Percentiles rank a stretch among this genome's conserved stretches.
phyloP scores from a whole-genome alignment of 2,113 vertebrate species.

The Percina caprodes region DNA sequence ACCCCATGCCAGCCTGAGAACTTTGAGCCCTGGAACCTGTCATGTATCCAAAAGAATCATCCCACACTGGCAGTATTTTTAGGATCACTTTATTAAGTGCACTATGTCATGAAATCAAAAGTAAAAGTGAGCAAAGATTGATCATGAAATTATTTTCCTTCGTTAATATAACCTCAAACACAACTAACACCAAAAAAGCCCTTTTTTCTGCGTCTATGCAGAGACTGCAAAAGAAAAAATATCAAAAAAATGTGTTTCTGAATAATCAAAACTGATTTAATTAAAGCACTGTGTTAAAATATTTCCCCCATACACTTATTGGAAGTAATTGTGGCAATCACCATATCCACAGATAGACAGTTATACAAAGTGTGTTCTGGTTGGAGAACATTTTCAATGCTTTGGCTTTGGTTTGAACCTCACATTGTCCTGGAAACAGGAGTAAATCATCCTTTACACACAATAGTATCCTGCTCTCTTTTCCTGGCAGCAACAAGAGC shows the following conservation, averaged over 20 bases:
- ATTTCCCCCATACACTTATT: background rate
- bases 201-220: constrained; percentile 8
- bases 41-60: background rate
- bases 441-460: constrained; percentile 5
- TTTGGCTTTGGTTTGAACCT: constrained; percentile 62
- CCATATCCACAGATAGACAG: background rate
- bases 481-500: constrained; percentile 1
- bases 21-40: too few relatives aligned
- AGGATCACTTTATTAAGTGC: constrained; percentile 64
- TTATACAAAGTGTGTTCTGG: constrained; percentile 10
- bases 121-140: background rate
- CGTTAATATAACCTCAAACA: constrained; percentile 19
- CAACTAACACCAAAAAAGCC: constrained; percentile 18
- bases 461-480: constrained; percentile 9
- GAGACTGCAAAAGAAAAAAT: background rate
- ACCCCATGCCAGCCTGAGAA: too few relatives aligned
- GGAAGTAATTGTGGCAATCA: background rate
- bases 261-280: constrained; percentile 15
- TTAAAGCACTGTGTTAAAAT: constrained; percentile 36
- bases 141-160: constrained; percentile 2
- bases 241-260: constrained; percentile 18
- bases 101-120: constrained; percentile 10
- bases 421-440: constrained; percentile 21
- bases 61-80: background rate
- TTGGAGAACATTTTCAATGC: constrained; percentile 37